These are phyloP conservation scores for Pomacea maculata DNA, from an alignment of 1,140 invertebrate genomes.

Conservation along the genomic window DNA sequence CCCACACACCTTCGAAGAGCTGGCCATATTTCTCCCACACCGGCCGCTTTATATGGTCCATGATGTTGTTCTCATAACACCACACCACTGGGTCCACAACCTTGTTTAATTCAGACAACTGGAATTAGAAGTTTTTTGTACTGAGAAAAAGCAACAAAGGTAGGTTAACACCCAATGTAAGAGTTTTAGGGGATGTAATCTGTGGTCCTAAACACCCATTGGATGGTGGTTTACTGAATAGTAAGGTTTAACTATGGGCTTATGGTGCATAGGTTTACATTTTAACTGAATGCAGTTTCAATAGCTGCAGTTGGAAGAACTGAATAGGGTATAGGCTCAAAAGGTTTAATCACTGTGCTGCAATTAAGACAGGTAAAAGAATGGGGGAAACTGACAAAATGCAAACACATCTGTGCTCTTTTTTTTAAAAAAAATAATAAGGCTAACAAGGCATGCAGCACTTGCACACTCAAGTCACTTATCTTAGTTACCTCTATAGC, in stretches of 20 bases:
- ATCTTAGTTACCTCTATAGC: constrained; percentile 49
- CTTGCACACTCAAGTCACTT: not conserved
- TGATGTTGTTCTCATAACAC: constrained; percentile 69
- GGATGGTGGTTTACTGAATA: not conserved
- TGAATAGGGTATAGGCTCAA: too few species aligned
- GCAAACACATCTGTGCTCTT: too few species aligned
- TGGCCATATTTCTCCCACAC: constrained; percentile 76
- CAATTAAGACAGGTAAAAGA: too few species aligned
- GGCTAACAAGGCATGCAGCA: not conserved
- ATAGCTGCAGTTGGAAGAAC: too few species aligned
- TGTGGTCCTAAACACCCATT: not conserved
- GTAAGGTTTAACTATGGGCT: not conserved
- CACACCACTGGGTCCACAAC: constrained; percentile 67
- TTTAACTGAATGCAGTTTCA: too few species aligned
- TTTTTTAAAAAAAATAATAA: not conserved
- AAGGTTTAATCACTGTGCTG: too few species aligned
- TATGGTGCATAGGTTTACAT: too few species aligned
- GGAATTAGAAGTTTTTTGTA: too few species aligned
- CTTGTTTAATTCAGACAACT: constrained; percentile 65
- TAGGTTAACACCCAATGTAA: not conserved
- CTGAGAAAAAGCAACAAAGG: not conserved
- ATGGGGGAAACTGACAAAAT: too few species aligned
- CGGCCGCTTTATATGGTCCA: constrained; percentile 70
- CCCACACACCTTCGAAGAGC: constrained; percentile 87
- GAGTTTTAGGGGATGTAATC: not conserved